Percentiles rank a stretch among this genome's conserved stretches.
Evolutionary conservation across 1,140 invertebrate genomes (phyloP).

Genomic region (Bactericera cockerelli): DNA sequence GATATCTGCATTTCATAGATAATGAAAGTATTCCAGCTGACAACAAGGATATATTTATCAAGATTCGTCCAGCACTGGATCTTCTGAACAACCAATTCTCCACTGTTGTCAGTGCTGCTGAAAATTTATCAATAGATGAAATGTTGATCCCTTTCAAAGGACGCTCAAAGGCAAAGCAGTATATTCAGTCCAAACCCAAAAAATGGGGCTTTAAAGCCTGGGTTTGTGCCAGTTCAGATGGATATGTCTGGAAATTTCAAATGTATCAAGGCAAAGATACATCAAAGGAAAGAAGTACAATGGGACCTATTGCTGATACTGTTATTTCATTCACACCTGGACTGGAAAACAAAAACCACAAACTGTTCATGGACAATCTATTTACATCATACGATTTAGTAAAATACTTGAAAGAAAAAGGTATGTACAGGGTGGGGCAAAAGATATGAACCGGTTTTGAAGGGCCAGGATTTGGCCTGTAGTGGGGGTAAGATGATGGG

Average conservation of each 20-base stretch:
- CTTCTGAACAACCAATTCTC: slow-evolving; percentile 10
- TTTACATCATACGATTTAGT: slow-evolving; percentile 19
- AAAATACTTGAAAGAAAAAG: no score
- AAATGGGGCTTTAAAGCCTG: slow-evolving; percentile 18
- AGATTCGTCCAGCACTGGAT: slow-evolving; percentile 15
- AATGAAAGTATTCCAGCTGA: slow-evolving; percentile 14
- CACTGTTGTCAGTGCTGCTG: slow-evolving; percentile 12
- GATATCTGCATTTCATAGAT: slow-evolving; percentile 13
- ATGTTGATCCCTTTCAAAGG: slow-evolving; percentile 18
- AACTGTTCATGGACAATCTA: slow-evolving; percentile 20
- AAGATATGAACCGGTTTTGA: no score
- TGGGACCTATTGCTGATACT: slow-evolving; percentile 15
- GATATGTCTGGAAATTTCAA: slow-evolving; percentile 21
- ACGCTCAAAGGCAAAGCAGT: slow-evolving; percentile 14
- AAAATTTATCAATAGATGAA: slow-evolving; percentile 16
- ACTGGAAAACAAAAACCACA: slow-evolving; percentile 18
- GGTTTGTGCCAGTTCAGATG: slow-evolving; percentile 14
- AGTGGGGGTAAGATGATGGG: no score
- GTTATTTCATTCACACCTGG: slow-evolving; percentile 11
- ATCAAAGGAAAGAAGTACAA: background rate
- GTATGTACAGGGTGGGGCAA: no score
- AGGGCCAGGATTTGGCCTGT: no score
- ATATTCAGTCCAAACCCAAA: slow-evolving; percentile 14
- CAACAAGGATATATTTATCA: slow-evolving; percentile 18
- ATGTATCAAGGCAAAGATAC: slow-evolving; percentile 19